These are phyloP conservation scores for Myotis findleyi DNA, from an alignment of 2,797 vertebrate genomes.

Conservation along the genomic window DNA sequence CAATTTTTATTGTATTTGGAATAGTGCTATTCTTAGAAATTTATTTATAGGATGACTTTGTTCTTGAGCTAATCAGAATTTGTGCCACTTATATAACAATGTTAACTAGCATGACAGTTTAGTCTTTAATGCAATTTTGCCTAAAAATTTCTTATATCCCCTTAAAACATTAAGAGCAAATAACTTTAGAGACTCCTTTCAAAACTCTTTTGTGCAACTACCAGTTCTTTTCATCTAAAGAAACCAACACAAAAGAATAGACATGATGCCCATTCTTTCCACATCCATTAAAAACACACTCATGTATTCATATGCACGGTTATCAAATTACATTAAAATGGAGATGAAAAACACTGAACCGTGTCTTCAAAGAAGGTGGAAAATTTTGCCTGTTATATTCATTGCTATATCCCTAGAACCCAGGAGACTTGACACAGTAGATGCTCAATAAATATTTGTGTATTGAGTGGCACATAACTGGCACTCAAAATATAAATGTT, in stretches of 20 bases:
- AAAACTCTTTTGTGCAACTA: neutral
- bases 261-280: neutral
- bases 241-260: constrained; percentile 34
- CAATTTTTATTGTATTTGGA: constrained; percentile 26
- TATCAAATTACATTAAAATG: constrained; percentile 14
- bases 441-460: constrained; percentile 44
- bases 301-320: neutral
- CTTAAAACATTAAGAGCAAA: neutral
- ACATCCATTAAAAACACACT: neutral
- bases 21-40: constrained; percentile 22
- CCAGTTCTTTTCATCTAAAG: constrained; percentile 6
- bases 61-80: constrained; percentile 28
- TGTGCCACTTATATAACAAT: neutral
- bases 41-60: constrained; percentile 41
- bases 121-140: constrained; percentile 9
- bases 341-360: neutral
- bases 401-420: neutral
- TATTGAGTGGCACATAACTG: neutral
- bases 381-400: neutral
- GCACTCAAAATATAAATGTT: constrained; percentile 31
- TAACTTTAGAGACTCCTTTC: neutral
- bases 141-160: neutral
- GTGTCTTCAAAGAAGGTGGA: neutral
- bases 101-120: neutral
- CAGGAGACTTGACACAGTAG: constrained; percentile 21